Evolutionary conservation across 2,797 vertebrate genomes (phyloP).

Genomic region (Brachymystax lenok): DNA sequence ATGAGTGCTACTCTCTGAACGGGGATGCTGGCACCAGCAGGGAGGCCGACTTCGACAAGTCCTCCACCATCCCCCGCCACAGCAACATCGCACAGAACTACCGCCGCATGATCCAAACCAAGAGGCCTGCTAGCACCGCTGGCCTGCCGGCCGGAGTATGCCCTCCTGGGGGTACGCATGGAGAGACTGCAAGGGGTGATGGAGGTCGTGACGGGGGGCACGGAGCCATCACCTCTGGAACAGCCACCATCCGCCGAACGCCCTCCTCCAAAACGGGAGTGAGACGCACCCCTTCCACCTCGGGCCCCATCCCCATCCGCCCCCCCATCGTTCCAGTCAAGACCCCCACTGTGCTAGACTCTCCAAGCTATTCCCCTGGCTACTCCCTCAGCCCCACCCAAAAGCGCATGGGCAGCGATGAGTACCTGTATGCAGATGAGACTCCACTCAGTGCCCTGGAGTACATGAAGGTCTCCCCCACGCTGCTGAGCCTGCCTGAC

Average conservation of each 20-base stretch:
- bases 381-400: slow-evolving; percentile 26
- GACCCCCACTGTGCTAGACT: slow-evolving; percentile 91
- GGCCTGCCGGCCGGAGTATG: slow-evolving; percentile 83
- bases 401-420: slow-evolving; percentile 46
- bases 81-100: slow-evolving; percentile 98
- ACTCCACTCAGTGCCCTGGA: slow-evolving; percentile 72
- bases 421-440: slow-evolving; percentile 83
- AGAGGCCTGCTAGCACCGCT: slow-evolving; percentile 92
- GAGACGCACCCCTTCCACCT: slow-evolving; percentile 89
- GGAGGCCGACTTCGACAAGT: slow-evolving; percentile 92
- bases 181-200: slow-evolving; percentile 46
- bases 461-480: slow-evolving; percentile 86
- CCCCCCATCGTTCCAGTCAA: slow-evolving; percentile 94
- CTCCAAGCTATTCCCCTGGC: slow-evolving; percentile 70
- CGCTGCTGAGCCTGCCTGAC: slow-evolving; percentile 89
- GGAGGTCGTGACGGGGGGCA: slow-evolving; percentile 59
- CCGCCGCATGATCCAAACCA: slow-evolving; percentile 97
- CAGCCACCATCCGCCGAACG: slow-evolving; percentile 94
- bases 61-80: slow-evolving; percentile 95
- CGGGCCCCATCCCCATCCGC: slow-evolving; percentile 93
- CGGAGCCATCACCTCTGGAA: slow-evolving; percentile 79
- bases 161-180: slow-evolving; percentile 66
- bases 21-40: slow-evolving; percentile 86
- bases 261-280: slow-evolving; percentile 94
- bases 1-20: slow-evolving; percentile 95